These are phyloP conservation scores for Ypsolopha sequella DNA, from an alignment of 2,888 invertebrate species.

Conservation along the genomic window DNA sequence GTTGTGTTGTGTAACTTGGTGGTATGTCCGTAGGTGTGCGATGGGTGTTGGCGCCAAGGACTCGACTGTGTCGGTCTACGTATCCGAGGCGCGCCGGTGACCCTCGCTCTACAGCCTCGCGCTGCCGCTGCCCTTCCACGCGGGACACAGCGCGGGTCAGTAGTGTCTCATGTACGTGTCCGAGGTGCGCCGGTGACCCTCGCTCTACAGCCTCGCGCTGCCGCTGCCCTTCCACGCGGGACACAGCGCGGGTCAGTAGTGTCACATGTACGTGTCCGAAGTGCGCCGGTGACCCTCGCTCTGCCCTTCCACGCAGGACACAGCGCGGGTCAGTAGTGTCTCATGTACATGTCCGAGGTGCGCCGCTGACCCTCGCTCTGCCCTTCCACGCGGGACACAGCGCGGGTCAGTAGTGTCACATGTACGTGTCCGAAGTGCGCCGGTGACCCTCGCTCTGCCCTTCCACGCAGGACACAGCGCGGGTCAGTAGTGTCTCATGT, in stretches of 20 bases:
- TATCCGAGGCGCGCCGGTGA: conserved; percentile 78
- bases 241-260: no score
- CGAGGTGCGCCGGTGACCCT: conserved; percentile 78
- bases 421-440: no score
- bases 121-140: conserved; percentile 30
- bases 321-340: no score
- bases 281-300: conserved; percentile 5
- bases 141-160: no score
- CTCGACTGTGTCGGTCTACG: conserved; percentile 86
- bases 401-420: no score
- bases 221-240: conserved; percentile 24
- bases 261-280: conserved; percentile 9
- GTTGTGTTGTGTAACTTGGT: background rate
- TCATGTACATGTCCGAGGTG: no score
- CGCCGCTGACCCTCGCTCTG: no score
- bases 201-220: conserved; percentile 49
- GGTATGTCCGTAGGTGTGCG: conserved; percentile 67
- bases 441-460: no score
- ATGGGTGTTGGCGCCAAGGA: conserved; percentile 91
- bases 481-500: no score
- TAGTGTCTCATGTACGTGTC: conserved; percentile 84
- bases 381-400: no score
- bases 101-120: conserved; percentile 60
- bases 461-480: no score
- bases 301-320: no score